Percentiles rank a stretch among this genome's conserved stretches.
Evolutionary conservation across 1,140 invertebrate genomes (phyloP).

Genomic region (Berghia stephanieae): DNA sequence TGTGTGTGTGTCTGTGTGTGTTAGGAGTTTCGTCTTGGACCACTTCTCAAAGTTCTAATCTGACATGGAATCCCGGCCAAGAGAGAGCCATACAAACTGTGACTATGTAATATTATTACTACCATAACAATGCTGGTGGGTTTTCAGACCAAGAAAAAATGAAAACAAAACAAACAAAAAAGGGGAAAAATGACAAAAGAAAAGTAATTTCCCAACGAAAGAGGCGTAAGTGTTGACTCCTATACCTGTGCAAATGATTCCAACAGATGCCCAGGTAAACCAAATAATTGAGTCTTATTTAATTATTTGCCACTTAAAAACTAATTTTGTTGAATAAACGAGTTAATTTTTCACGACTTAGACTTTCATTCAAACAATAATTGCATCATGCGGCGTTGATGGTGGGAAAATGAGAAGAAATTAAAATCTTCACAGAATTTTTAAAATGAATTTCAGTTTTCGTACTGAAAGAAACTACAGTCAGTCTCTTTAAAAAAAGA

Average conservation of each 20-base stretch:
- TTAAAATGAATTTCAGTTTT: background rate
- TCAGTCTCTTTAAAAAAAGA: background rate
- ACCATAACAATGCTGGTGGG: background rate
- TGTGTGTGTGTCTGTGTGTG: background rate
- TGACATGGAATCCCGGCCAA: background rate
- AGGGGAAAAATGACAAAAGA: background rate
- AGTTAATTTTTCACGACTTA: too few relatives aligned
- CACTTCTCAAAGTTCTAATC: background rate
- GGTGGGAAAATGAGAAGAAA: too few relatives aligned
- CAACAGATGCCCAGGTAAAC: too few relatives aligned
- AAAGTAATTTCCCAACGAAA: background rate
- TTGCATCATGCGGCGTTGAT: too few relatives aligned
- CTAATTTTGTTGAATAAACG: too few relatives aligned
- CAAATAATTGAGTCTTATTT: too few relatives aligned
- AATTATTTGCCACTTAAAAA: too few relatives aligned
- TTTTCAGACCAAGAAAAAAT: background rate
- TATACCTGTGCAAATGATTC: too few relatives aligned
- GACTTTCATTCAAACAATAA: too few relatives aligned
- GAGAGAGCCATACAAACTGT: background rate
- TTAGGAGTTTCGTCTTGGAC: background rate
- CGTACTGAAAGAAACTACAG: background rate
- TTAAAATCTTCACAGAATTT: background rate
- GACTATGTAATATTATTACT: background rate
- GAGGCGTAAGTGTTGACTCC: too few relatives aligned
- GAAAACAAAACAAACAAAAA: background rate